These are phyloP conservation scores for Himantopus leucocephalus DNA, from an alignment of 2,113 vertebrate species.

Conservation along the genomic window DNA sequence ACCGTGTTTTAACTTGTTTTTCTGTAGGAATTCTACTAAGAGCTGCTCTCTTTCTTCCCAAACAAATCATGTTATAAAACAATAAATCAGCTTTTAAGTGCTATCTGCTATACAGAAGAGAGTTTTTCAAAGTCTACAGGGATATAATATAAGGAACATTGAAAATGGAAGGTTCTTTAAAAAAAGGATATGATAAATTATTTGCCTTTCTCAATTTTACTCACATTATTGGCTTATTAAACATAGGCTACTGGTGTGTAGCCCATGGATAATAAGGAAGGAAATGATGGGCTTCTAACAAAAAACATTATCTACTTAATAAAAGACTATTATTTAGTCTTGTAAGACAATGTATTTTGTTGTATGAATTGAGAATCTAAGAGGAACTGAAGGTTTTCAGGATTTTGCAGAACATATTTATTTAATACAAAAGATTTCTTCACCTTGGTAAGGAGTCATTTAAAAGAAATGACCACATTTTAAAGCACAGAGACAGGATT, in stretches of 20 bases:
- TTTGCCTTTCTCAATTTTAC: neutral
- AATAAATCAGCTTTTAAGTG: neutral
- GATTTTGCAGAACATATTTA: neutral
- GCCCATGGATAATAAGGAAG: neutral
- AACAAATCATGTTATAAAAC: neutral
- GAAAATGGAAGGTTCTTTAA: neutral
- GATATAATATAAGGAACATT: neutral
- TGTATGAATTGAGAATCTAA: neutral
- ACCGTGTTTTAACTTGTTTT: neutral
- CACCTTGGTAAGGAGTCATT: accelerated
- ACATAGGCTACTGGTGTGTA: neutral
- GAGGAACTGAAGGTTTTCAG: neutral
- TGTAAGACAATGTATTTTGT: neutral
- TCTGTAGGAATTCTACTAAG: neutral
- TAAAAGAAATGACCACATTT: neutral
- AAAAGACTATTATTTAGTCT: neutral
- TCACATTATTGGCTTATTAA: neutral
- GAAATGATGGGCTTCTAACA: neutral
- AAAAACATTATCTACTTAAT: neutral
- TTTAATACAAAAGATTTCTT: neutral
- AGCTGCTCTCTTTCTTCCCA: neutral
- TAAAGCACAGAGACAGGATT: neutral
- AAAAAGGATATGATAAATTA: neutral
- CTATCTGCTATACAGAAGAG: neutral
- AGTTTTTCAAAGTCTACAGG: neutral